Conservation (phyloP, 2,888 invertebrate genomes). For the Agelastica alni region DNA sequence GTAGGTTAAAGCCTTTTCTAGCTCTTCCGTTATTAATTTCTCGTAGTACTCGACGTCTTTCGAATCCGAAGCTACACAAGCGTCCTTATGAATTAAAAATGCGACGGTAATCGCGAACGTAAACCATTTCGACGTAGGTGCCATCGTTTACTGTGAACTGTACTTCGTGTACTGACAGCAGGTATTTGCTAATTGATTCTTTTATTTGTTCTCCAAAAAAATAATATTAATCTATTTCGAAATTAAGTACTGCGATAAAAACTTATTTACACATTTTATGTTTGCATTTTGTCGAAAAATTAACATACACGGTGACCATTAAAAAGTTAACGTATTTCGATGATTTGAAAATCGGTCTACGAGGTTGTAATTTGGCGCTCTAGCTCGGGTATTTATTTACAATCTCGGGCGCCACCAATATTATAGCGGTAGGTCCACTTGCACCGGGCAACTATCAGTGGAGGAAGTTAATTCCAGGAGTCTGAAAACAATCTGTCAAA, state of each 20-base stretch:
- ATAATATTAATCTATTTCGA: constrained; percentile 4
- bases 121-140: neutral
- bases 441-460: too few relatives aligned
- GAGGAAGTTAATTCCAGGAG: too few relatives aligned
- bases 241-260: constrained; percentile 16
- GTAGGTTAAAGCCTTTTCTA: constrained; percentile 25
- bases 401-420: too few relatives aligned
- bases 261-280: constrained; percentile 9
- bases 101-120: neutral
- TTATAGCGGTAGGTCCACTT: too few relatives aligned
- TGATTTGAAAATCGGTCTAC: too few relatives aligned
- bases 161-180: constrained; percentile 7
- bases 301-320: neutral
- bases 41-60: constrained; percentile 29
- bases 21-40: constrained; percentile 25
- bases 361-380: too few relatives aligned
- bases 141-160: constrained; percentile 4
- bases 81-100: neutral
- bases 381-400: too few relatives aligned
- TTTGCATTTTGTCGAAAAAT: neutral
- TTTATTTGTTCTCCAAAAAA: constrained; percentile 11
- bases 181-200: constrained; percentile 17
- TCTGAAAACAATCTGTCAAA: too few relatives aligned
- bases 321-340: too few relatives aligned
- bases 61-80: neutral